Conservation (phyloP, 2,888 invertebrate species). For the Drosophila emarginata region DNA sequence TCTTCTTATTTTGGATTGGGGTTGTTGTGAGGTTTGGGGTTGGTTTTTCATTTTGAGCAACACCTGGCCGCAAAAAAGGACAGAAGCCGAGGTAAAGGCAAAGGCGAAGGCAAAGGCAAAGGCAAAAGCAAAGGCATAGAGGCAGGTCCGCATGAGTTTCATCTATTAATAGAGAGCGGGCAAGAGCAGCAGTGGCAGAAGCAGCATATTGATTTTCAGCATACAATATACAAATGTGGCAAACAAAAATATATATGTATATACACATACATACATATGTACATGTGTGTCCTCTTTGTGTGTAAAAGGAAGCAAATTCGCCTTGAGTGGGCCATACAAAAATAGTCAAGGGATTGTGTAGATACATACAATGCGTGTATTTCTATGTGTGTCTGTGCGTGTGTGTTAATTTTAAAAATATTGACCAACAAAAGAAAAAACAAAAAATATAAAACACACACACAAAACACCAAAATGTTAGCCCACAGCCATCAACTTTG, state of each 20-base stretch:
- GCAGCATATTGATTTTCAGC: constrained; percentile 64
- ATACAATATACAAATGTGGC: constrained; percentile 49
- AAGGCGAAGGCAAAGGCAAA: constrained; percentile 18
- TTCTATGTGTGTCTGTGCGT: constrained; percentile 16
- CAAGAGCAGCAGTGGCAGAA: background rate
- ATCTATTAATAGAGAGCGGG: constrained; percentile 39
- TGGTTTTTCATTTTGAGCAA: constrained; percentile 13
- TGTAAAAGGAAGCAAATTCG: constrained; percentile 16
- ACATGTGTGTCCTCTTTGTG: background rate
- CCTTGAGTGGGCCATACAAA: constrained; percentile 15
- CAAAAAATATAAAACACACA: too few relatives aligned
- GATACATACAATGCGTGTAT: background rate
- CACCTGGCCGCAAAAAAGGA: constrained; percentile 49
- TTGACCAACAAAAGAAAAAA: constrained; percentile 48
- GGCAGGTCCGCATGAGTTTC: constrained; percentile 14
- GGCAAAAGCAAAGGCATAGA: constrained; percentile 3
- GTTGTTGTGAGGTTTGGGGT: background rate
- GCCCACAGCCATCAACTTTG: background rate
- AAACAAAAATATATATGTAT: background rate
- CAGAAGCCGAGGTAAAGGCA: constrained; percentile 19
- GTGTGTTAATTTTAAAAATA: constrained; percentile 65
- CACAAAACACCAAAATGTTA: background rate
- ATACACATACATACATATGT: background rate
- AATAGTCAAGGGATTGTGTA: constrained; percentile 8
- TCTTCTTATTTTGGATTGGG: background rate